Evolutionary conservation across 37 sponge, comb jelly and placozoan species (phyloP).

Genomic region (Tethya wilhelma): DNA sequence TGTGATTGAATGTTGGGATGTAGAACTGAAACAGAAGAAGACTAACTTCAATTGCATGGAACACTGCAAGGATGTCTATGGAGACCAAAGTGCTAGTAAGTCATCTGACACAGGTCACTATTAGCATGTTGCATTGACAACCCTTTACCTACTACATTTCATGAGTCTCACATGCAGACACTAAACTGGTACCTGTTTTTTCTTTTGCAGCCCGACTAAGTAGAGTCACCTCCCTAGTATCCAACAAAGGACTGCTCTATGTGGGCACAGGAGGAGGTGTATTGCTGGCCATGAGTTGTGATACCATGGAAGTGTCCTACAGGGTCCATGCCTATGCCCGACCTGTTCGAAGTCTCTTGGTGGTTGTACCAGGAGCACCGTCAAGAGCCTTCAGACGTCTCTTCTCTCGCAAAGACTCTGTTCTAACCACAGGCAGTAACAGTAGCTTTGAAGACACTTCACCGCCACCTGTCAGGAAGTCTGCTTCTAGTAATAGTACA

Average conservation of each 20-base stretch:
- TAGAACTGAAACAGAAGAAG: not conserved
- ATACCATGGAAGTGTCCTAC: conserved; percentile 2
- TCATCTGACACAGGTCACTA: no score
- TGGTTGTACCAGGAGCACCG: not conserved
- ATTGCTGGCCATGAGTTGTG: conserved; percentile 28
- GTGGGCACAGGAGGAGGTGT: conserved; percentile 43
- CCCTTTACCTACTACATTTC: no score
- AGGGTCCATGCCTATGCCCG: conserved; percentile 21
- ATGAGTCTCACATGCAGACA: no score
- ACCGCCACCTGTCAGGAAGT: not conserved
- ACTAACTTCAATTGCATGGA: not conserved
- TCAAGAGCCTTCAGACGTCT: conserved; percentile 8
- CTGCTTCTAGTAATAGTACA: no score
- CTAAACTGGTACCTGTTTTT: not conserved
- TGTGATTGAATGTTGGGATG: conserved; percentile 18
- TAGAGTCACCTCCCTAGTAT: conserved; percentile 30
- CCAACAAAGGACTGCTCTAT: conserved; percentile 30
- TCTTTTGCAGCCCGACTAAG: not conserved
- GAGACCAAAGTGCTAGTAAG: not conserved
- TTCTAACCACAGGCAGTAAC: not conserved
- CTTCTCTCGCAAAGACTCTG: conserved; percentile 17
- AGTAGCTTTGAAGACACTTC: not conserved
- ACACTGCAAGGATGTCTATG: conserved; percentile 9
- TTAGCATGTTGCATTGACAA: no score
- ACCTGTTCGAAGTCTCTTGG: conserved; percentile 24